Percentiles rank a stretch among this genome's conserved stretches.
Conservation (phyloP, 1,140 invertebrate species). For the Copidosoma floridanum region DNA sequence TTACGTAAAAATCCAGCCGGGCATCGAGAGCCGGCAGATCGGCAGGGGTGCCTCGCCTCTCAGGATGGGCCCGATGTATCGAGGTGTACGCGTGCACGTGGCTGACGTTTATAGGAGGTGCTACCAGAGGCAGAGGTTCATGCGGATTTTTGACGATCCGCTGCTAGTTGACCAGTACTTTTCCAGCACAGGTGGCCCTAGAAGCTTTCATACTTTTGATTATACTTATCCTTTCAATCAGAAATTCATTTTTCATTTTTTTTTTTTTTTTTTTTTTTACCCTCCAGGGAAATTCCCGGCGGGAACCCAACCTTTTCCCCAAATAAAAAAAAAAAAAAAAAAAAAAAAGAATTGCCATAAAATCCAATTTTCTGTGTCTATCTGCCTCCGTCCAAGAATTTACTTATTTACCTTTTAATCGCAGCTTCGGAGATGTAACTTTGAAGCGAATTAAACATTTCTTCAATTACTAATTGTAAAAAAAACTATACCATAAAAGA, state of each 20-base stretch:
- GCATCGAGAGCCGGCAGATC: not conserved
- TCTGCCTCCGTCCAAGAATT: slow-evolving; percentile 24
- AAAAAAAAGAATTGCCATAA: slow-evolving; percentile 1
- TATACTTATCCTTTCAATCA: not conserved
- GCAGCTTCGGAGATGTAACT: slow-evolving; percentile 8
- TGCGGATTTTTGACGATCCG: too few relatives aligned
- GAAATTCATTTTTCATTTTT: not conserved
- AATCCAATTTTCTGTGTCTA: slow-evolving; percentile 23
- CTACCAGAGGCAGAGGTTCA: too few relatives aligned
- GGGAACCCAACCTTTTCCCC: too few relatives aligned
- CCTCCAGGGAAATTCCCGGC: too few relatives aligned
- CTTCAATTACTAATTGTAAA: slow-evolving; percentile 14
- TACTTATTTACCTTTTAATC: slow-evolving; percentile 17
- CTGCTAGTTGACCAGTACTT: too few relatives aligned
- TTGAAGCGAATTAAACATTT: slow-evolving; percentile 14
- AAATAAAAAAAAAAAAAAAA: too few relatives aligned
- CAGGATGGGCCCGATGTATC: not conserved
- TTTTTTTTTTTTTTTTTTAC: not conserved
- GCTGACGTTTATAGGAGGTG: too few relatives aligned
- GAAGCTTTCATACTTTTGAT: too few relatives aligned
- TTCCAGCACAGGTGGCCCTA: too few relatives aligned
- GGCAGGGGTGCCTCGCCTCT: not conserved
- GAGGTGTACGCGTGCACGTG: too few relatives aligned
- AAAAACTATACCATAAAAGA: too few relatives aligned
- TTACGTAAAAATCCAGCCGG: not conserved